A percentile compares a stretch with the other conserved stretches of the same genome.
Evolutionary conservation across 1,140 invertebrate species (phyloP).

Genomic region (Diplogasteroides magnus): DNA sequence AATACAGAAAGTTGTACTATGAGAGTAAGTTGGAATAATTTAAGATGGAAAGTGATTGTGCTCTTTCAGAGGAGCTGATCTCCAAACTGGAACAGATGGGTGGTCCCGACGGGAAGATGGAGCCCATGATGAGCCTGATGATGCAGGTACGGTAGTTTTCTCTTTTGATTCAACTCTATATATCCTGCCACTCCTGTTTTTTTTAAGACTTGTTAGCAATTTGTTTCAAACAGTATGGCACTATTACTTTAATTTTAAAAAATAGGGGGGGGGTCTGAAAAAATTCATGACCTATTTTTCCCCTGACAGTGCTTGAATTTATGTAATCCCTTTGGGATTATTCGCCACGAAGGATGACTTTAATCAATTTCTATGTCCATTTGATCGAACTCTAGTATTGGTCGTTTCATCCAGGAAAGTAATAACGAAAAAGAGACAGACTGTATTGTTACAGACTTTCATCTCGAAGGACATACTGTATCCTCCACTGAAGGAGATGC

Average conservation of each 20-base stretch:
- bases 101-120: constrained; percentile 28
- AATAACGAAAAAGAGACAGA: too few species aligned
- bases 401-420: too few species aligned
- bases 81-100: constrained; percentile 12
- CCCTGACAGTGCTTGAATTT: too few species aligned
- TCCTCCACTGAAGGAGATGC: constrained; percentile 33
- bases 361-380: too few species aligned
- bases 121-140: constrained; percentile 35
- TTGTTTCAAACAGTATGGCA: too few species aligned
- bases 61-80: constrained; percentile 17
- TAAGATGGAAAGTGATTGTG: background rate
- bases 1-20: background rate
- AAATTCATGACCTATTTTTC: too few species aligned
- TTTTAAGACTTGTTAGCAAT: too few species aligned
- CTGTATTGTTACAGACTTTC: constrained; percentile 7
- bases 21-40: background rate
- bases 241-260: too few species aligned
- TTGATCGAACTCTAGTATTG: too few species aligned
- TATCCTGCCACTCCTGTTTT: background rate
- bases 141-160: constrained; percentile 18
- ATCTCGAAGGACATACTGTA: constrained; percentile 34
- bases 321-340: too few species aligned
- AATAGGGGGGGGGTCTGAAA: too few species aligned
- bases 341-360: too few species aligned
- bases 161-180: background rate